phyloP scores from a whole-genome alignment of 2,113 vertebrate species.

The Myrmecophaga tridactyla region DNA sequence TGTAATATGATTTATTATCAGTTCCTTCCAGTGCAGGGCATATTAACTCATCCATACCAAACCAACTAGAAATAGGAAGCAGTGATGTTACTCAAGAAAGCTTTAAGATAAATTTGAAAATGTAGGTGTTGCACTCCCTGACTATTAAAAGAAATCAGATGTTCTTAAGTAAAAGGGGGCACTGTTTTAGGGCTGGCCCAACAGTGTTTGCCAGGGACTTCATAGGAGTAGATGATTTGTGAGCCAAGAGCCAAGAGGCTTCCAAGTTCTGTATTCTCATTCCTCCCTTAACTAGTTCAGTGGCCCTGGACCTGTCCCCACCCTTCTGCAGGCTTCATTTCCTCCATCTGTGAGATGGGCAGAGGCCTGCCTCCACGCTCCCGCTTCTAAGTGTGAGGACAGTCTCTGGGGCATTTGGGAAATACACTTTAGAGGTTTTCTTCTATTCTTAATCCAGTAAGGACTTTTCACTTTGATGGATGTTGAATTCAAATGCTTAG shows the following conservation, averaged over 20 bases:
- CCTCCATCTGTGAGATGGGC: neutral
- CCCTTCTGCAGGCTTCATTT: neutral
- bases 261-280: neutral
- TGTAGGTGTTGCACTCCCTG: neutral
- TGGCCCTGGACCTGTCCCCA: no score
- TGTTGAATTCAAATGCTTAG: neutral
- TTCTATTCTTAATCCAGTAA: neutral
- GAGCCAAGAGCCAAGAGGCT: neutral
- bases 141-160: rapidly evolving
- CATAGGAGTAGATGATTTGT: rapidly evolving
- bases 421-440: neutral
- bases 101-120: neutral
- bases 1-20: neutral
- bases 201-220: neutral
- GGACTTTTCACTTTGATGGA: neutral
- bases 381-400: neutral
- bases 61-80: neutral
- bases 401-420: neutral
- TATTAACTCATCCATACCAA: neutral
- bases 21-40: neutral
- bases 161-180: neutral
- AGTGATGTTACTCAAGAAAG: neutral
- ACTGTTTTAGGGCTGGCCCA: rapidly evolving
- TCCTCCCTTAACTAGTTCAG: no score
- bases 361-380: rapidly evolving